Conservation (phyloP, 2,888 invertebrate genomes). For the Trichogramma evanescens region DNA sequence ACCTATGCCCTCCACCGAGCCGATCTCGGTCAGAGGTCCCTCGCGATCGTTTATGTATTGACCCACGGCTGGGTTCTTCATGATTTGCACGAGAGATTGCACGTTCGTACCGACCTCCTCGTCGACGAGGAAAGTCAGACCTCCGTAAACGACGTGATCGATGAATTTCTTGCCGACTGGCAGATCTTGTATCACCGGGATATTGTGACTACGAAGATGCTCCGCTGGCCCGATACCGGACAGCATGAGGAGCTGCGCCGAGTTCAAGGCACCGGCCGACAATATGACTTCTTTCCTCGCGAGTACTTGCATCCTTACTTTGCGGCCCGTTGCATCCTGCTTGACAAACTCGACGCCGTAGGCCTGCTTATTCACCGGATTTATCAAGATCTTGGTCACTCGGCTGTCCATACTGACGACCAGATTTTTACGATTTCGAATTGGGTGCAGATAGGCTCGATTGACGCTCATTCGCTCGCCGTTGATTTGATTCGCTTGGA, state of each 20-base stretch:
- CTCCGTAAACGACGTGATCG: constrained; percentile 58
- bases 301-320: constrained; percentile 43
- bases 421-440: constrained; percentile 57
- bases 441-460: constrained; percentile 54
- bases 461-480: constrained; percentile 58
- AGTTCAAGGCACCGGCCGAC: constrained; percentile 79
- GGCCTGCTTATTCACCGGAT: constrained; percentile 57
- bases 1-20: constrained; percentile 60
- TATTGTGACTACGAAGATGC: no score
- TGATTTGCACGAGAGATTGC: neutral
- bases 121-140: constrained; percentile 37
- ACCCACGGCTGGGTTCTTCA: constrained; percentile 12
- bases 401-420: constrained; percentile 56
- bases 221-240: constrained; percentile 60
- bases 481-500: constrained; percentile 55
- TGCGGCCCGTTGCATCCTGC: constrained; percentile 46
- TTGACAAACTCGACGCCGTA: constrained; percentile 62
- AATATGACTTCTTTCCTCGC: constrained; percentile 76
- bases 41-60: constrained; percentile 53
- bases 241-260: constrained; percentile 84
- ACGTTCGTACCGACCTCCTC: constrained; percentile 37
- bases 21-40: constrained; percentile 57
- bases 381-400: constrained; percentile 63
- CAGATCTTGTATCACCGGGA: constrained; percentile 46
- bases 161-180: constrained; percentile 59